Evolutionary conservation across 2,888 invertebrate species (phyloP).

Genomic region (Drosophila kokeensis): DNA sequence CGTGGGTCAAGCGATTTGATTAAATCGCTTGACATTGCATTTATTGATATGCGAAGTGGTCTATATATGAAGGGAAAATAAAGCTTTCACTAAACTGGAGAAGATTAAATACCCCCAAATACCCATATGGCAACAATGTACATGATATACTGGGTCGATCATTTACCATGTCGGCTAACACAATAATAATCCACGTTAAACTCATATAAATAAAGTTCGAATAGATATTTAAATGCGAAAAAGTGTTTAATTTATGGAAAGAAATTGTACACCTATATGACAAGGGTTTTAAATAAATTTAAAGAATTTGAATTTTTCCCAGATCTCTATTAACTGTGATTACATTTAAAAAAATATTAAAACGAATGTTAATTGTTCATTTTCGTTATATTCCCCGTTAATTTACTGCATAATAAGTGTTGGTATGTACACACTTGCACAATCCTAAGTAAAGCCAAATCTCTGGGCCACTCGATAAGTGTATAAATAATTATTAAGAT

Average conservation of each 20-base stretch:
- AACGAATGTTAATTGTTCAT: background rate
- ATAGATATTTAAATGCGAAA: conserved; percentile 31
- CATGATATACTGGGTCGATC: conserved; percentile 19
- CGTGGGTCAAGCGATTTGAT: conserved; percentile 3
- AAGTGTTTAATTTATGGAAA: background rate
- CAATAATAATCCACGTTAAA: conserved; percentile 40
- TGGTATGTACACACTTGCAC: background rate
- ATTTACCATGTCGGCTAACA: conserved; percentile 20
- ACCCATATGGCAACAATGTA: conserved; percentile 8
- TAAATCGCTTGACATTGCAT: conserved; percentile 32
- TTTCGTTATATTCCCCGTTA: background rate
- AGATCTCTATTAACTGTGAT: background rate
- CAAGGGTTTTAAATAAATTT: background rate
- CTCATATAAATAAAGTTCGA: conserved; percentile 46
- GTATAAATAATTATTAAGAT: background rate
- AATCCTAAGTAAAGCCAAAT: background rate
- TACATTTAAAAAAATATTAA: background rate
- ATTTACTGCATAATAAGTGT: background rate
- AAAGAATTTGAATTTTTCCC: background rate
- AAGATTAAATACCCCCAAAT: conserved; percentile 5
- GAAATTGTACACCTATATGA: background rate
- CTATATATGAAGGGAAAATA: background rate
- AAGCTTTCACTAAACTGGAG: background rate
- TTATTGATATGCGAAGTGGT: conserved; percentile 32
- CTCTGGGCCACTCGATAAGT: background rate